Evolutionary conservation across 1,140 invertebrate genomes (phyloP), one percentile per base, ranked within the genome.

Genomic region (Drosophila tsacasi): DNA sequence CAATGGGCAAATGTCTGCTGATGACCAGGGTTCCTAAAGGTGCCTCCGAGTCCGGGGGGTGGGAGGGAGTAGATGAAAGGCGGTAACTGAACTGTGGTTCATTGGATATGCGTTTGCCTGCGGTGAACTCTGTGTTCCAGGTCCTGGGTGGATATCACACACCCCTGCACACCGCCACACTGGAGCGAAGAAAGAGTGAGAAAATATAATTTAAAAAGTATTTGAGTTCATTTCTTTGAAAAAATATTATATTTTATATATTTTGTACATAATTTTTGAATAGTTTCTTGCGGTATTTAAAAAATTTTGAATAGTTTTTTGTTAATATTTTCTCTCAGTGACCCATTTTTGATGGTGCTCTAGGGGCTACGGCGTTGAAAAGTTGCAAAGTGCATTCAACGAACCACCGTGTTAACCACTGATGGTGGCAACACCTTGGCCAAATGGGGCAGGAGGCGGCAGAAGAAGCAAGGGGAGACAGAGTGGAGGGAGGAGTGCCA

Each of bases 51-150:
- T 63, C 63, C 58, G 10, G 30, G 57, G 57, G 27, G 15, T 17
- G 27, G 37, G 19, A 21, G n/a, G 17, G 25, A 25, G 25, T 25
- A 23, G 23, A 37, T 71, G 68, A 73, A 73, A 73, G 68, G 67
- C 44, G 46, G 57, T 7, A 54, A 69, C 66, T 47, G 44, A 58
- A 61, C 50, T 69, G 75, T 46, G 76, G 58, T 63, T 79, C 76
- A 79, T 79, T 79, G 59, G 76, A 79, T 72, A 79, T 79, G 76
- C 76, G 75, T 44, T 78, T 67, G 66, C 59, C 63, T 65, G 72
- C 71, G 39, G 50, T 37, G 61, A 54, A 23, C 60, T 58, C 49
- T 50, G 39, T 66, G 19, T 44, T 46, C 1, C n/a, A 21, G 49
- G 17, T 50, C 9, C 21, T 13, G 5, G 19, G 17, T 12, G 13